Conservation (phyloP, 1,140 invertebrate species). For the Lucilia sericata region DNA sequence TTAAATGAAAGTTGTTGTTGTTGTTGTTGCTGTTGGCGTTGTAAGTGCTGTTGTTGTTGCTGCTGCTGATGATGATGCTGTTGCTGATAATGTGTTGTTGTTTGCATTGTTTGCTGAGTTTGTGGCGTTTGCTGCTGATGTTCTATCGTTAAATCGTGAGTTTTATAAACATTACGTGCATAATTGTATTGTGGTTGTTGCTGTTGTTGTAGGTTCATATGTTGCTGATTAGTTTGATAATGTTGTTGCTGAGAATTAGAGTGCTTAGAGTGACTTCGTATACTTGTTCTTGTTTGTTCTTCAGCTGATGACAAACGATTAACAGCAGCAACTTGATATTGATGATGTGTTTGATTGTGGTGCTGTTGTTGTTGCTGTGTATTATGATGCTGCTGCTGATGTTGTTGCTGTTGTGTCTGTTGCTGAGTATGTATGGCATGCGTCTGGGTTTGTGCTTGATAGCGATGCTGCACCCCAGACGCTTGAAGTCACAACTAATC, state of each 20-base stretch:
- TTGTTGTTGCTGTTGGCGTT: background rate
- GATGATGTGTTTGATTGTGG: slow-evolving; percentile 48
- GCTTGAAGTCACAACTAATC: slow-evolving; percentile 74
- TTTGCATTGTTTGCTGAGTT: background rate
- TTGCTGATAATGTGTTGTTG: too few relatives aligned
- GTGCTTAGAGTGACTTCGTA: background rate
- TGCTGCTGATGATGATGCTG: slow-evolving; percentile 17
- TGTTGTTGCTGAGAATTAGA: background rate
- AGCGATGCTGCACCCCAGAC: slow-evolving; percentile 48
- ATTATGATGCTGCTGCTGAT: slow-evolving; percentile 33
- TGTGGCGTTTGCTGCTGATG: slow-evolving; percentile 47
- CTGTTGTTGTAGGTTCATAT: slow-evolving; percentile 34
- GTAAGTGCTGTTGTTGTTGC: slow-evolving; percentile 43
- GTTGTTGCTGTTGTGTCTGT: slow-evolving; percentile 43
- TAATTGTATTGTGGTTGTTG: slow-evolving; percentile 48
- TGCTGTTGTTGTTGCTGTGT: slow-evolving; percentile 54
- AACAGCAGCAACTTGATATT: background rate
- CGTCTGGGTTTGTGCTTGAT: slow-evolving; percentile 41
- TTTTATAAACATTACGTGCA: slow-evolving; percentile 30
- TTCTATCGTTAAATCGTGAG: slow-evolving; percentile 37
- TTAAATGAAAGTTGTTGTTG: slow-evolving; percentile 46
- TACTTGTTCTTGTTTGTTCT: slow-evolving; percentile 14
- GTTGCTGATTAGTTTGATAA: slow-evolving; percentile 39
- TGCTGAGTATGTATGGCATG: slow-evolving; percentile 46
- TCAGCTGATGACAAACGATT: slow-evolving; percentile 4